Base-by-base conservation (phyloP, 2,888 invertebrate genomes). In the Andrena minutula region DNA sequence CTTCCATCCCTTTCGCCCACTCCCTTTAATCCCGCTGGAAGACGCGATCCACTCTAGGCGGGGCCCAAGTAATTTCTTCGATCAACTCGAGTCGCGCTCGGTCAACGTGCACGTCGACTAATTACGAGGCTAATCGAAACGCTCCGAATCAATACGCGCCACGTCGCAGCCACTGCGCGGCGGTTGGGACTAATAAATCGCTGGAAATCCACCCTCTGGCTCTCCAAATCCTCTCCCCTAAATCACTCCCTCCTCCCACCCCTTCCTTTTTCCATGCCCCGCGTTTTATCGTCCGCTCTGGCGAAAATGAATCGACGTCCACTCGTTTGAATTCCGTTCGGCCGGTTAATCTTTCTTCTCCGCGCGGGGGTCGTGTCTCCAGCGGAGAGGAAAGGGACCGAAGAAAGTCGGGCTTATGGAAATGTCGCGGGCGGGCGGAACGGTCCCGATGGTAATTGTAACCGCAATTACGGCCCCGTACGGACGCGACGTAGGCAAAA, bases 81-180 rank as follows among this genome's bases (percentile, higher is more conserved):
- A 16, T 41, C 41, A 16, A 41, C 41, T 5, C 41, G 41, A 16
- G 41, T 41, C 41, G 41, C 1, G 41, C 41, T 41, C 41, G 26
- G 56, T 58, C 35, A 60, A 60, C 41, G 30, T 49, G 35, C 61
- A 35, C 69, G 61, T 32, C 75, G 79, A 86, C 86, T 86, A 87
- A 88, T 89, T 87, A 85, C 83, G 35, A 76, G 71, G 78, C 66
- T 71, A 76, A 71, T 73, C 66, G 64, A 73, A 81, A 68, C 79
- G 77, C 53, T 75, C 68, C 78, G 75, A 83, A 89, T 88, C 85
- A 87, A 87, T 89, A 89, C 88, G 88, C 86, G 83, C 79, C 83
- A 83, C 78, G 49, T 74, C 81, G 30, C 35, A 30, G 51, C 78
- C 74, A 49, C 66, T n/a, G 53, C 28, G 56, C 51, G 32, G 41